Conservation (phyloP, 2,797 vertebrate genomes). For the Sternotherus odoratus region DNA sequence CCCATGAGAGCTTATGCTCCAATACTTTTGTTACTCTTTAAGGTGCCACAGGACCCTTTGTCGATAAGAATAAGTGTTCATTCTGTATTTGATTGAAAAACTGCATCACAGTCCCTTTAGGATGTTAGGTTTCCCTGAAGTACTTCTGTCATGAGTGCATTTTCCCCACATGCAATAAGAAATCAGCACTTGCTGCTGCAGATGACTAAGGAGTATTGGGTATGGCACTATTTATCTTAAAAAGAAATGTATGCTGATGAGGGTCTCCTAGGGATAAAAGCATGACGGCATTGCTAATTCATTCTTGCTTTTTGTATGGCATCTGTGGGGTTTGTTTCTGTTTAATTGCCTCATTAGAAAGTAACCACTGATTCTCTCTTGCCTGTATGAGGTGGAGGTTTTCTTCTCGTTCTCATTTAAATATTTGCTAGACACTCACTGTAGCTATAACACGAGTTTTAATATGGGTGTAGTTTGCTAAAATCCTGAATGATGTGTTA, state of each 20-base stretch:
- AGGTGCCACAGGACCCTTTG: too few species aligned
- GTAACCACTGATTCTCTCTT: not conserved
- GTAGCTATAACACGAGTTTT: not conserved
- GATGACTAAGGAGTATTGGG: not conserved
- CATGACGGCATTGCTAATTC: not conserved
- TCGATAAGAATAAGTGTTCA: not conserved
- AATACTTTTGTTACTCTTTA: too few species aligned
- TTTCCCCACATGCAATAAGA: not conserved
- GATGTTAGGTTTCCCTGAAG: not conserved
- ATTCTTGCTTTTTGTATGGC: not conserved
- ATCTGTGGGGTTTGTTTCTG: not conserved
- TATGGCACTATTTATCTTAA: not conserved
- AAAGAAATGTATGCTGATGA: not conserved
- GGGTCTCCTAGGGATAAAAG: not conserved
- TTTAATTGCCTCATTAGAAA: not conserved
- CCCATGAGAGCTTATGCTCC: too few species aligned
- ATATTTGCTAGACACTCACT: not conserved
- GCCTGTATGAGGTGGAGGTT: not conserved
- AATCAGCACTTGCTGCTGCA: not conserved
- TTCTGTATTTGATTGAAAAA: not conserved
- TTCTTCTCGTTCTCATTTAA: slow-evolving; percentile 19
- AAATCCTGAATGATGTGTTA: slow-evolving; percentile 26
- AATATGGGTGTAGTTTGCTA: not conserved
- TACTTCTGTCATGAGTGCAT: not conserved
- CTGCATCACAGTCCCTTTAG: not conserved